These are phyloP conservation scores for Heliothis peltigera DNA, from an alignment of 2,888 invertebrate genomes.

Conservation along the genomic window DNA sequence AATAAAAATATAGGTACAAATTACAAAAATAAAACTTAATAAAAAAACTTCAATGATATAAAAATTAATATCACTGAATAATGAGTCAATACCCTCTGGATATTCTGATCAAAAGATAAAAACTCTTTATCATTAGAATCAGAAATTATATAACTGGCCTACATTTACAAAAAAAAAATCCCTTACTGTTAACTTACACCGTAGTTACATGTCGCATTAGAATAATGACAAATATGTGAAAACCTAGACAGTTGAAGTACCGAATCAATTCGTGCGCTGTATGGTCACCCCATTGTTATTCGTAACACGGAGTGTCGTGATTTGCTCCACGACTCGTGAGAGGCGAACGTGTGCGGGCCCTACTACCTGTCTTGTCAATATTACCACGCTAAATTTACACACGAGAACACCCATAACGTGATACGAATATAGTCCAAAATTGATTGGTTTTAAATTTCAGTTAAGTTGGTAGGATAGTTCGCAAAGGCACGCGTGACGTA, in stretches of 20 bases:
- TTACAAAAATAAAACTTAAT: too few relatives aligned
- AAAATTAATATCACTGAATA: too few relatives aligned
- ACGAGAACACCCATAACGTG: conserved; percentile 8
- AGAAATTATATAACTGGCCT: too few relatives aligned
- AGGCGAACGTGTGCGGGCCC: conserved; percentile 63
- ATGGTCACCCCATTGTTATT: conserved; percentile 67
- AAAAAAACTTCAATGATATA: too few relatives aligned
- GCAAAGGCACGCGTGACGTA: conserved; percentile 47
- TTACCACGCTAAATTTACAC: conserved; percentile 21
- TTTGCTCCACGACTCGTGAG: conserved; percentile 65
- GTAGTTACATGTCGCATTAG: conserved; percentile 44
- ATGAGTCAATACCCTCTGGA: too few relatives aligned
- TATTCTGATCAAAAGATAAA: too few relatives aligned
- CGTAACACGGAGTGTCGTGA: conserved; percentile 66
- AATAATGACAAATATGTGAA: conserved; percentile 60
- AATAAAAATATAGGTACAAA: too few relatives aligned
- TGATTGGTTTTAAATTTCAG: neutral
- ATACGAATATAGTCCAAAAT: conserved; percentile 7
- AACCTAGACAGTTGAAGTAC: conserved; percentile 58
- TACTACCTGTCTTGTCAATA: conserved; percentile 64
- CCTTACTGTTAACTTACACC: conserved; percentile 5
- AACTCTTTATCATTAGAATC: too few relatives aligned
- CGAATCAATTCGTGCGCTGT: conserved; percentile 63
- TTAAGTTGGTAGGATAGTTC: conserved; percentile 23
- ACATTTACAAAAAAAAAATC: neutral